Base-by-base conservation (phyloP, 2,797 vertebrate species). In the Lates japonicus region DNA sequence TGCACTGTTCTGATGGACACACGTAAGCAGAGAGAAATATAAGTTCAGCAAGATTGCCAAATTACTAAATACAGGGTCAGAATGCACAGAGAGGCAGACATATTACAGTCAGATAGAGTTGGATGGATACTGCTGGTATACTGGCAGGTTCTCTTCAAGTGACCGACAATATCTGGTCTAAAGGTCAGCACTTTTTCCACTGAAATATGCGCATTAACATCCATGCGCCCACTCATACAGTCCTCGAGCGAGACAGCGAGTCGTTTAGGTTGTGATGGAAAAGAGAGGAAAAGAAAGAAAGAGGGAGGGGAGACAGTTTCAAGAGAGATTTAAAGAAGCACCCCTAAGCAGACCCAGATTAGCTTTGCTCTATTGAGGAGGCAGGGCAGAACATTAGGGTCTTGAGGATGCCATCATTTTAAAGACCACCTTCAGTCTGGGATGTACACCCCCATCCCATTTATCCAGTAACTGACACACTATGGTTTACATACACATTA, bases 301-400 rank as follows among this genome's bases (percentile, higher is more conserved):
- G 33, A 58, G 25, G 64, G 41, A 79, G n/a, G 59, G 58, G 48
- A 59, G 80, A 73, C 49, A 9, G 77, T 70, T 78, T 80, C 71
- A 16, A 63, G 76, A 83, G 82, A 31, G 59, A n/a, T n/a, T n/a
- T n/a, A 76, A 51, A 81, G 74, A 79, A 67, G 82, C 86, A 48
- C 74, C 66, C 75, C 61, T 76, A 70, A 88, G 78, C 82, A 83
- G 60, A 76, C 59, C 76, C 85, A 87, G 92, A 93, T 94, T 94
- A 94, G 91, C 81, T 88, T 71, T 90, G 91, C 89, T 89, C 93
- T 91, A 89, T 91, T 93, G 91, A 90, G 77, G 79, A 92, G 78
- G 89, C 88, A 91, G 88, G 88, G 85, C 90, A 92, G 90, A 94
- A 91, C 87, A 81, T n/a, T 54, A 84, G 66, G 87, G 87, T 87